Evolutionary conservation across 2,113 vertebrate species (phyloP).

Genomic region (Ictalurus furcatus): DNA sequence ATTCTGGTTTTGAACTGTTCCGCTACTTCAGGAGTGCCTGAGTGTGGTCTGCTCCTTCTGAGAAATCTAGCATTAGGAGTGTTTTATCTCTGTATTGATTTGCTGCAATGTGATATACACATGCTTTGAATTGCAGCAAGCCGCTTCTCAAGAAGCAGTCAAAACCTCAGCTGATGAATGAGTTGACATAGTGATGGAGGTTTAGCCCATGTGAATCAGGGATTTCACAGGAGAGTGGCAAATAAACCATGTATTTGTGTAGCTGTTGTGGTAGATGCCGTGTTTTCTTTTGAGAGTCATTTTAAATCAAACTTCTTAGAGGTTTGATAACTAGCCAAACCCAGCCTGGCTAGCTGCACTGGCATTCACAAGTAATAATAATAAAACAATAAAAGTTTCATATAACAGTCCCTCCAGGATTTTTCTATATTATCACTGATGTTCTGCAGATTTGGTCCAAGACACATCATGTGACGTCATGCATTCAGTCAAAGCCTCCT

Average conservation of each 20-base stretch:
- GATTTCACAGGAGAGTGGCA: neutral
- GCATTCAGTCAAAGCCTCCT: no score
- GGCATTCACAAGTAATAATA: neutral
- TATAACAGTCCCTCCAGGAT: neutral
- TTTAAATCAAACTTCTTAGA: neutral
- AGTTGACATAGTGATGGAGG: neutral
- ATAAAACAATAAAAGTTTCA: neutral
- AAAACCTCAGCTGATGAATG: neutral
- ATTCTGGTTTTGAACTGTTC: constrained; percentile 6
- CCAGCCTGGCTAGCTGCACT: no score
- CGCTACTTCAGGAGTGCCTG: neutral
- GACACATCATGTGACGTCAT: no score
- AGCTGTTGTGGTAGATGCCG: neutral
- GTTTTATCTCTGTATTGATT: constrained; percentile 4
- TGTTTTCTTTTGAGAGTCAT: neutral
- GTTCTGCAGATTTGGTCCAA: no score
- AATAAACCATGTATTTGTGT: neutral
- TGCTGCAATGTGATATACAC: neutral
- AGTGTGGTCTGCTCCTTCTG: neutral
- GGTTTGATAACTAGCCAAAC: neutral
- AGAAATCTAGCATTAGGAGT: neutral
- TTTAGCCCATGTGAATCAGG: neutral
- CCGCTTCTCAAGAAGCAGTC: neutral
- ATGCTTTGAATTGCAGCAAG: neutral
- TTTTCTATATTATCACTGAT: no score